Evolutionary conservation across 1,140 invertebrate species (phyloP), one percentile per base, ranked within the genome.

Genomic region (Aricia agestis): DNA sequence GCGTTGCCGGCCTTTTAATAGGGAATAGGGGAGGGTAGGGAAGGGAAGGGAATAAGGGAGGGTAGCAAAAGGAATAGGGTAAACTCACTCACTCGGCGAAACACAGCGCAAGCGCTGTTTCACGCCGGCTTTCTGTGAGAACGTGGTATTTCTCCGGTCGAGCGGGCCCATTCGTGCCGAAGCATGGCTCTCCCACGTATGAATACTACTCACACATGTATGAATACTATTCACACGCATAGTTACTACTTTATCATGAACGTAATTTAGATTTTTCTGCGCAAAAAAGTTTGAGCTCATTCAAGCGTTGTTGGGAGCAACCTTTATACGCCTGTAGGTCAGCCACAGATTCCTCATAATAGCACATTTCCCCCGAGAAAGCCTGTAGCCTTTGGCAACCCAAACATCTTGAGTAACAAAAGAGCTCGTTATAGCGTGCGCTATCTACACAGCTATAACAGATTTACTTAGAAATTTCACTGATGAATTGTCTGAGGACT

Each of bases 291-390:
- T 52, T 0, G 45, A 11, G 45, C 45, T 52, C 13, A 52, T 52
- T 52, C 45, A 15, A 52, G 45, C 45, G 45, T 52, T 9, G 13
- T 13, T 6, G 13, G 59, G 10, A 25, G 6, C 18, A 18, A 25
- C 59, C 59, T 17, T 63, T 63, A 25, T 25, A 6, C 18, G 59
- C 6, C 59, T 19, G 18, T 63, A 25, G 59, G 59, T 63, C 59
- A 63, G 59, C 59, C 19, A 19, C 18, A 63, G 59, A 63, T 19
- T 19, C 19, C 59, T 11, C 59, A 63, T 63, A 63, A 63, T 19
- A 63, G 59, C 59, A 25, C 59, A 63, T 63, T 63, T 63, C 59
- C 59, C 59, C 19, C 2, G 59, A 63, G 59, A 63, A 19, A 52
- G n/a, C 15, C n/a, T 19, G 58, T 18, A 59, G 59, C 59, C 59